A percentile compares a stretch with the other conserved stretches of the same genome.
Conservation (phyloP, 1,140 invertebrate species). For the Drosophila busckii region DNA sequence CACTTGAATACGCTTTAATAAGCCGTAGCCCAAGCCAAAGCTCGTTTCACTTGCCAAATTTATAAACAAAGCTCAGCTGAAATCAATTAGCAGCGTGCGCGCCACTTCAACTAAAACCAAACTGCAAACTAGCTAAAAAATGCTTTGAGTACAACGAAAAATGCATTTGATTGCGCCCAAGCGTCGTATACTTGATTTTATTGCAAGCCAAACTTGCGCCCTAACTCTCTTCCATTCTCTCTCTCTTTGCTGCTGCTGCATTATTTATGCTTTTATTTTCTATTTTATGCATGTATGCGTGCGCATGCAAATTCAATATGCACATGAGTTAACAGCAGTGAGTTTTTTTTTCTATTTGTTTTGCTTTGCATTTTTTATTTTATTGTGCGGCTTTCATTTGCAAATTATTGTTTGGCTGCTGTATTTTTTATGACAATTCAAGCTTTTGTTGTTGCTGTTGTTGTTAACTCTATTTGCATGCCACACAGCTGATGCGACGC, state of each 20-base stretch:
- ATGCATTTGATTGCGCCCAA: conserved; percentile 24
- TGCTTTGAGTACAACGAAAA: conserved; percentile 18
- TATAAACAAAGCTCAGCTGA: conserved; percentile 26
- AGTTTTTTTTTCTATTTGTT: conserved; percentile 8
- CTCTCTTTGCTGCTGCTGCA: conserved; percentile 35
- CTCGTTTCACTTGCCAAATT: background rate
- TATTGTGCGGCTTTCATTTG: conserved; percentile 52
- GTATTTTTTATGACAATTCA: conserved; percentile 23
- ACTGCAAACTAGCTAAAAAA: no score
- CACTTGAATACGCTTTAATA: no score
- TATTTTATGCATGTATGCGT: conserved; percentile 47
- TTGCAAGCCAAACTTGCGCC: no score
- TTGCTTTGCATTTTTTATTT: conserved; percentile 24
- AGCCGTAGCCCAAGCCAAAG: background rate
- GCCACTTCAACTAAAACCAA: conserved; percentile 43
- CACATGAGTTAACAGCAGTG: conserved; percentile 51
- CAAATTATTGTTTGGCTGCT: conserved; percentile 45
- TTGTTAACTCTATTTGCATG: conserved; percentile 16
- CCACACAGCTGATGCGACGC: background rate
- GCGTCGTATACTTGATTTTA: no score
- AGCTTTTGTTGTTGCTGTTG: background rate
- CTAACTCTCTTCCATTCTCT: background rate
- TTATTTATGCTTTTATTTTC: no score
- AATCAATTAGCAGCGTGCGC: conserved; percentile 66
- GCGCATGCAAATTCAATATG: conserved; percentile 62